Evolutionary conservation across 2,113 vertebrate species (phyloP).

Genomic region (Plectropomus leopardus): DNA sequence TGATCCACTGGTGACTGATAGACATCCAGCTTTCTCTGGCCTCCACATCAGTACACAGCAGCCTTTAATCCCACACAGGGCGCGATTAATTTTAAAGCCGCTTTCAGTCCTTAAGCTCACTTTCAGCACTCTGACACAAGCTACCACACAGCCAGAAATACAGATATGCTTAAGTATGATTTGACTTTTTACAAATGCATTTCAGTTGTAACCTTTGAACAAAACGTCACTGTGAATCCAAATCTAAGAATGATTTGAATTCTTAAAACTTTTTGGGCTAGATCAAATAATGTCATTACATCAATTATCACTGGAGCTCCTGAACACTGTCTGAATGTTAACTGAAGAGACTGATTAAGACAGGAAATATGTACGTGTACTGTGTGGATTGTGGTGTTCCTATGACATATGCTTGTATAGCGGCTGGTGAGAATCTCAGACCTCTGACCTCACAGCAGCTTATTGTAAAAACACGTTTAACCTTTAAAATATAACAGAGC

Average conservation of each 20-base stretch:
- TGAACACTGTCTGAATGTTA: background rate
- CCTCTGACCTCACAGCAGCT: background rate
- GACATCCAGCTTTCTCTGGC: slow-evolving; percentile 48
- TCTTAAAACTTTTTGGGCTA: background rate
- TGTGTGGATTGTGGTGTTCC: no score
- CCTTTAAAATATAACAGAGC: background rate
- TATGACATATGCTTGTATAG: no score
- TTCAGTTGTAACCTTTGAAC: slow-evolving; percentile 8
- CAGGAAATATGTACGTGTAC: background rate
- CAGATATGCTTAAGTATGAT: slow-evolving; percentile 35
- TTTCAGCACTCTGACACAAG: slow-evolving; percentile 71
- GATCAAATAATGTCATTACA: background rate
- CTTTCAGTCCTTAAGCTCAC: slow-evolving; percentile 80
- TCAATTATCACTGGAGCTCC: background rate
- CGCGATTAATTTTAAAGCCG: slow-evolving; percentile 85
- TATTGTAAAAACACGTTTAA: background rate
- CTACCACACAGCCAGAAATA: slow-evolving; percentile 31
- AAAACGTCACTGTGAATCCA: background rate
- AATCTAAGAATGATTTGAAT: slow-evolving; percentile 1
- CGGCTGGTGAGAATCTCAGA: background rate
- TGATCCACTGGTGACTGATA: slow-evolving; percentile 32
- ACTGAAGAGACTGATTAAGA: background rate
- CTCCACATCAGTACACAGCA: slow-evolving; percentile 30
- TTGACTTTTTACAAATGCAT: slow-evolving; percentile 38
- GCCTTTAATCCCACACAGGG: slow-evolving; percentile 79